Percentiles rank a stretch among this genome's conserved stretches.
phyloP scores from a whole-genome alignment of 2,113 vertebrate genomes.

The Tapirus terrestris region DNA sequence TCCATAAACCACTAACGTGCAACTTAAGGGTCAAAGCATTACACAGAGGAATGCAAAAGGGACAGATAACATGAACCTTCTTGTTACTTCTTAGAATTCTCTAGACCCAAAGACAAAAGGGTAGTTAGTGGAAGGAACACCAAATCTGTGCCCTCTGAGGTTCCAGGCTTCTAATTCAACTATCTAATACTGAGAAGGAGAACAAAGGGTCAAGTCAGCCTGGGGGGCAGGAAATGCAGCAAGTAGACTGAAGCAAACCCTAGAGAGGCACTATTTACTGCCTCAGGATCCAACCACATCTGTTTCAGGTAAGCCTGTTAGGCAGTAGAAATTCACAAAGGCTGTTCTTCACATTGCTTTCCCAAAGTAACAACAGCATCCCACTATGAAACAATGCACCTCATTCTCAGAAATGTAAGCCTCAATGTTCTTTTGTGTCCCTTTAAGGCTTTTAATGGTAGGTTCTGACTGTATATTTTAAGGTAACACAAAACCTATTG shows the following conservation, averaged over 20 bases:
- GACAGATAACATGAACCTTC: not conserved
- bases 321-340: not conserved
- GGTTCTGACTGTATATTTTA: not conserved
- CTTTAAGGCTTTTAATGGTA: not conserved
- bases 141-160: fast-evolving
- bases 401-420: not conserved
- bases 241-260: fast-evolving
- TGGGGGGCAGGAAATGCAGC: fast-evolving
- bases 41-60: not conserved
- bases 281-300: not conserved
- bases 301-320: fast-evolving
- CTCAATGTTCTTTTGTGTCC: not conserved
- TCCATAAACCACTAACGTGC: too few relatives aligned
- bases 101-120: not conserved
- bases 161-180: fast-evolving
- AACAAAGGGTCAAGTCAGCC: too few relatives aligned
- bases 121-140: too few relatives aligned
- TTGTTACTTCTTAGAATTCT: not conserved
- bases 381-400: not conserved
- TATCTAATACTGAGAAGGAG: not conserved
- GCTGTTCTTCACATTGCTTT: not conserved
- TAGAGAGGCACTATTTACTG: not conserved
- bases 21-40: too few relatives aligned
- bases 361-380: too few relatives aligned
- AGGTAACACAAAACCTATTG: too few relatives aligned